Evolutionary conservation across 2,888 invertebrate genomes (phyloP).

Genomic region (Cetonia aurata): DNA sequence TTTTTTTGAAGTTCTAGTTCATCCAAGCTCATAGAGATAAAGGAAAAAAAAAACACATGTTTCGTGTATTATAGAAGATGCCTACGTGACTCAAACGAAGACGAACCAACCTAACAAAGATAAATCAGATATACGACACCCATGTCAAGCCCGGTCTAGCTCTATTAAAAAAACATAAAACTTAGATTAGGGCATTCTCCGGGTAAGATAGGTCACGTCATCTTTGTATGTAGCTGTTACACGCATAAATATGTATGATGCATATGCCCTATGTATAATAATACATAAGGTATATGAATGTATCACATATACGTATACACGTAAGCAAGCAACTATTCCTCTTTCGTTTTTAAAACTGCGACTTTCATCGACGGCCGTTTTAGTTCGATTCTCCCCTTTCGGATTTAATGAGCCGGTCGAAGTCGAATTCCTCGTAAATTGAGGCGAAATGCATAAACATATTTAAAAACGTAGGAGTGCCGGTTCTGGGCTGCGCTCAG

Average conservation of each 20-base stretch:
- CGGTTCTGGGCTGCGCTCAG: slow-evolving; percentile 3
- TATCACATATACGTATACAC: too few species aligned
- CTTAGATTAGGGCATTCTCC: slow-evolving; percentile 28
- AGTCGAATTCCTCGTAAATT: slow-evolving; percentile 37
- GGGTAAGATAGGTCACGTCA: slow-evolving; percentile 35
- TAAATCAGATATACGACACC: slow-evolving; percentile 40
- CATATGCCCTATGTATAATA: neutral
- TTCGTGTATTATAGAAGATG: slow-evolving; percentile 22
- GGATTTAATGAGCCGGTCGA: slow-evolving; percentile 27
- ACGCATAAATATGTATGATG: slow-evolving; percentile 29
- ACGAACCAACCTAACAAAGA: slow-evolving; percentile 25
- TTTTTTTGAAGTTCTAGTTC: slow-evolving; percentile 15
- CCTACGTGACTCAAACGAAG: slow-evolving; percentile 40
- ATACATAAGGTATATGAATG: neutral
- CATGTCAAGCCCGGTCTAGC: slow-evolving; percentile 32
- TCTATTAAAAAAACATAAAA: slow-evolving; percentile 40
- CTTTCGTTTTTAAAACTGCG: slow-evolving; percentile 9
- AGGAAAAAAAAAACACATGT: slow-evolving; percentile 15
- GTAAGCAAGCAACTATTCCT: neutral
- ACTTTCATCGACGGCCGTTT: slow-evolving; percentile 2
- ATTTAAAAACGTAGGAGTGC: slow-evolving; percentile 33
- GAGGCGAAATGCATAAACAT: slow-evolving; percentile 35
- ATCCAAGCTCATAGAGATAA: slow-evolving; percentile 26
- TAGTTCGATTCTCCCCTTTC: slow-evolving; percentile 18
- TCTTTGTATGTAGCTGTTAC: slow-evolving; percentile 9